phyloP scores from a whole-genome alignment of 2,888 invertebrate genomes.

The Brassicogethes aeneus region DNA sequence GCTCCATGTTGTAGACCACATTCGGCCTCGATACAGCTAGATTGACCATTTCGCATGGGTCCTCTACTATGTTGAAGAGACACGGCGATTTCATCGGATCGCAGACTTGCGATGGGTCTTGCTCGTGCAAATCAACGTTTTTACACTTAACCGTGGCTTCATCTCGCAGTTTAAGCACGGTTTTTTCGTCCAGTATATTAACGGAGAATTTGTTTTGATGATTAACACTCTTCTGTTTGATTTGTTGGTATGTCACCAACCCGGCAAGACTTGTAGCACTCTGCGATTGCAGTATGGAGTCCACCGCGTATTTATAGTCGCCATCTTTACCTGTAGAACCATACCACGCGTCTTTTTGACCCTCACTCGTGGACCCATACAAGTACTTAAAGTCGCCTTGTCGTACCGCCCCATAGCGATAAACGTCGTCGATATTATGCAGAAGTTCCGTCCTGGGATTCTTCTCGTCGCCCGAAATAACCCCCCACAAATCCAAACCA shows the following conservation, averaged over 20 bases:
- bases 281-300: conserved; percentile 40
- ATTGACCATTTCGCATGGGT: conserved; percentile 47
- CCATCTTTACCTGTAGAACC: conserved; percentile 38
- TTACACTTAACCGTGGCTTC: conserved; percentile 30
- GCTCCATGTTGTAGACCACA: conserved; percentile 40
- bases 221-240: conserved; percentile 32
- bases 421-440: conserved; percentile 48
- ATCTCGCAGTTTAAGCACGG: conserved; percentile 24
- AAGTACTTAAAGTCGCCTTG: conserved; percentile 56
- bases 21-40: conserved; percentile 37
- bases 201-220: conserved; percentile 17
- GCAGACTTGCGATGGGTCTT: conserved; percentile 26
- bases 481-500: conserved; percentile 45
- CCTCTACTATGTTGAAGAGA: conserved; percentile 42
- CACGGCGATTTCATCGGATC: conserved; percentile 39
- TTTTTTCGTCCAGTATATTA: conserved; percentile 22
- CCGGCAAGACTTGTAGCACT: conserved; percentile 42
- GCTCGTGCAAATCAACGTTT: conserved; percentile 22
- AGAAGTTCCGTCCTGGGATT: conserved; percentile 49
- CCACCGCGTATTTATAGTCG: conserved; percentile 37
- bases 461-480: conserved; percentile 40
- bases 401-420: conserved; percentile 49
- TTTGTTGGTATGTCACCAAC: conserved; percentile 41
- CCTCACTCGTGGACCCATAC: conserved; percentile 44
- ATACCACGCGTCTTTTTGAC: conserved; percentile 38